Conservation (phyloP, 23 tunicate species). For the Aplidium turbinatum region DNA sequence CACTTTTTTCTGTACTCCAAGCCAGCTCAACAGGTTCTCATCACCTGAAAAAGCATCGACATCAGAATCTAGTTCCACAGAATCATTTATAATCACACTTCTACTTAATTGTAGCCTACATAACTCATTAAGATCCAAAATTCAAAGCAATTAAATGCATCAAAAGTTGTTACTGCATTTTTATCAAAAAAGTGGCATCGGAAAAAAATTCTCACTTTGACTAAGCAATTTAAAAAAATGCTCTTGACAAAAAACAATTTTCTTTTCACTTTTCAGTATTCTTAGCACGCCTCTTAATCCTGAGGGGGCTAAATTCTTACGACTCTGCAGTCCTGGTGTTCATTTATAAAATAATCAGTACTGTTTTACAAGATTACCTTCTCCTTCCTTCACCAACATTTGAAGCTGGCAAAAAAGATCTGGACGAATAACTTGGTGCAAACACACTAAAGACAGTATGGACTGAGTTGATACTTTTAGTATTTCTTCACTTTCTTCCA, state of each 20-base stretch:
- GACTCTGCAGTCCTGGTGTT: too few species aligned
- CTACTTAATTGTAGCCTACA: too few species aligned
- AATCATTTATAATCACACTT: too few species aligned
- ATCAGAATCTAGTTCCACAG: too few species aligned
- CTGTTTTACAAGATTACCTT: too few species aligned
- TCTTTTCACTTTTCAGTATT: too few species aligned
- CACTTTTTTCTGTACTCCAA: slow-evolving; percentile 10
- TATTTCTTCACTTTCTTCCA: slow-evolving; percentile 17
- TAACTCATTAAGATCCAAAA: neutral
- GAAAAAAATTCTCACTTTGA: neutral
- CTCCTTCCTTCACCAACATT: neutral
- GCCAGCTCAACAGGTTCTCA: slow-evolving; percentile 12
- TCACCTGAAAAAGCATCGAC: slow-evolving; percentile 3
- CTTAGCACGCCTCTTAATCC: too few species aligned
- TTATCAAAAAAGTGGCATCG: neutral
- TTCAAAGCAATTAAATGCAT: neutral
- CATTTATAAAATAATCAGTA: too few species aligned
- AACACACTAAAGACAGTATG: slow-evolving; percentile 17
- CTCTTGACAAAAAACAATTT: too few species aligned
- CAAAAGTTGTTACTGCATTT: neutral
- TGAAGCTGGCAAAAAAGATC: slow-evolving; percentile 33
- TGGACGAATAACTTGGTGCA: slow-evolving; percentile 38
- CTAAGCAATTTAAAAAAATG: too few species aligned
- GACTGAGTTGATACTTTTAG: slow-evolving; percentile 50
- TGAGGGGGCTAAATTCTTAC: too few species aligned